phyloP scores from a whole-genome alignment of 2,888 invertebrate genomes.

The Perdita meconis region DNA sequence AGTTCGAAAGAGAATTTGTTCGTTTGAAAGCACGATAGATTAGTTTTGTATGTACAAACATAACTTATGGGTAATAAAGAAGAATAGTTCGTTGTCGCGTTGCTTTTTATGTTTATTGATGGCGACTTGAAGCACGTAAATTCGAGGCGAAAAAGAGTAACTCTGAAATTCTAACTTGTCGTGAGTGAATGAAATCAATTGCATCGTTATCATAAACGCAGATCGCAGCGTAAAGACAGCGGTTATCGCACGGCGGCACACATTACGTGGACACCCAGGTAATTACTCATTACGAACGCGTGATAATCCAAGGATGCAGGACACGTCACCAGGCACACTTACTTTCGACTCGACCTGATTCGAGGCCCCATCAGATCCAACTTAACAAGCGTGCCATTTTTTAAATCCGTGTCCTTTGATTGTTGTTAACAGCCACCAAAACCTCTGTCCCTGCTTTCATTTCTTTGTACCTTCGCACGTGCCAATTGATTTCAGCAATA shows the following conservation, averaged over 20 bases:
- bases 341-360: conserved; percentile 52
- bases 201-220: background rate
- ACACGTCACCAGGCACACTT: conserved; percentile 4
- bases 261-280: conserved; percentile 11
- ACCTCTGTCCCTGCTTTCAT: background rate
- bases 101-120: background rate
- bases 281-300: conserved; percentile 15
- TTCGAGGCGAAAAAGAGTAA: background rate
- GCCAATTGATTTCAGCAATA: background rate
- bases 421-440: background rate
- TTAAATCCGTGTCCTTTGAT: background rate
- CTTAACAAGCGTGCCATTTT: background rate
- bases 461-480: background rate
- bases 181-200: background rate
- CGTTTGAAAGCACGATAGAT: background rate
- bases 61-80: conserved; percentile 16
- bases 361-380: background rate
- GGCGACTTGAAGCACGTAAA: background rate
- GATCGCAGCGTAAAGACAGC: background rate
- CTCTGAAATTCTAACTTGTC: background rate
- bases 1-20: too few relatives aligned
- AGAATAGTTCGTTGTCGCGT: background rate
- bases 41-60: conserved; percentile 2
- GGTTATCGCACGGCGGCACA: conserved; percentile 3
- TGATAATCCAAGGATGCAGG: conserved; percentile 41